phyloP scores from a whole-genome alignment of 2,113 vertebrate species.

The Heterotilapia buettikoferi region DNA sequence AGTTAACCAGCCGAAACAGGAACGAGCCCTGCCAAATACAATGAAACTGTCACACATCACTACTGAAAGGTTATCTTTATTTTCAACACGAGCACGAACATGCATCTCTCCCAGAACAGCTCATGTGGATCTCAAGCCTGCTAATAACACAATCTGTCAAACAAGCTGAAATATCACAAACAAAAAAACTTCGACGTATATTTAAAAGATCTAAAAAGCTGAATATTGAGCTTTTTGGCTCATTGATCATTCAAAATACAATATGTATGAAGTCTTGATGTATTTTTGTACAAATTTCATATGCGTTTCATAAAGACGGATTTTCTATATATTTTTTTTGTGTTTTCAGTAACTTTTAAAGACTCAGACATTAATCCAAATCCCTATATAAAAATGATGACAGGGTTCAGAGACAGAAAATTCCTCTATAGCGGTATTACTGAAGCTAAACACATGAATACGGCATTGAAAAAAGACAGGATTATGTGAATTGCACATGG shows the following conservation, averaged over 20 bases:
- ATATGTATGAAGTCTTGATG: not conserved
- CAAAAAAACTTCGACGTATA: not conserved
- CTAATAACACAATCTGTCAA: constrained; percentile 9
- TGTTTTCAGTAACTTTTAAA: not conserved
- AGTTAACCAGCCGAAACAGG: constrained; percentile 55
- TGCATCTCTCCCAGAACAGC: not conserved
- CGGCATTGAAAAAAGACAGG: not conserved
- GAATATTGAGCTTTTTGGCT: not conserved
- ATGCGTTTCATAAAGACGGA: not conserved
- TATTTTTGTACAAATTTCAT: not conserved
- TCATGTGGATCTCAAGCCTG: not conserved
- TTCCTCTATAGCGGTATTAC: not conserved
- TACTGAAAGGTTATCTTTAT: constrained; percentile 22
- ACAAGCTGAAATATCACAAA: not conserved
- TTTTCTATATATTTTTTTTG: not conserved
- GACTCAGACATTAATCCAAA: not conserved
- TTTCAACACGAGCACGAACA: not conserved
- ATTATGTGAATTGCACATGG: not conserved
- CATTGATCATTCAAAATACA: not conserved
- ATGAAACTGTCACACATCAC: constrained; percentile 33
- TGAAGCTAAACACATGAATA: not conserved
- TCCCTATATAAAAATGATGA: not conserved
- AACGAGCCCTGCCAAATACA: constrained; percentile 9
- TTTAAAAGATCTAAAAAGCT: not conserved
- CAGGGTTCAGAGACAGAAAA: not conserved